These are phyloP conservation scores for Zaprionus lineosus DNA, from an alignment of 2,888 invertebrate species.

Conservation along the genomic window DNA sequence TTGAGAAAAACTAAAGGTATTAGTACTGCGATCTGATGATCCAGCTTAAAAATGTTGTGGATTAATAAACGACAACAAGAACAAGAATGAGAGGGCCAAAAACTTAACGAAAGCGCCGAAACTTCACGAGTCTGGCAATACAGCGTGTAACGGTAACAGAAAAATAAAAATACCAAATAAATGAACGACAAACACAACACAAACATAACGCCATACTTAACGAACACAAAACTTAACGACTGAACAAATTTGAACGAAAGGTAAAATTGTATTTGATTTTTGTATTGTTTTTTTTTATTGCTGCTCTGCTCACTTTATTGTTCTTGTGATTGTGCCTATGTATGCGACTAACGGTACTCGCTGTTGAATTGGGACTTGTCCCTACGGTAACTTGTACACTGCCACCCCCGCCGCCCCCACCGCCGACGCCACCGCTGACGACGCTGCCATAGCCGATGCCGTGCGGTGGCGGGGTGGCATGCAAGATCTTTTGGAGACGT, in stretches of 20 bases:
- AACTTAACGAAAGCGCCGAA: too few species aligned
- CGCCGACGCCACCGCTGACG: slow-evolving; percentile 46
- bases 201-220: slow-evolving; percentile 8
- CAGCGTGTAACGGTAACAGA: slow-evolving; percentile 16
- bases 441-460: slow-evolving; percentile 68
- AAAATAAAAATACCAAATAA: neutral
- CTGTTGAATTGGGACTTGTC: slow-evolving; percentile 81
- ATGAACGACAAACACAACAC: slow-evolving; percentile 5
- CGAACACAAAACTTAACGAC: slow-evolving; percentile 22
- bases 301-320: slow-evolving; percentile 82
- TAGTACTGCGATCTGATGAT: too few species aligned
- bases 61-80: slow-evolving; percentile 5
- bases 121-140: too few species aligned
- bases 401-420: slow-evolving; percentile 77
- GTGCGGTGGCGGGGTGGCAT: slow-evolving; percentile 84
- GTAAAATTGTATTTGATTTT: slow-evolving; percentile 20
- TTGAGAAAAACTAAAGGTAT: too few species aligned
- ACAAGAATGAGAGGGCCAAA: neutral
- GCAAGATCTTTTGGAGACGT: slow-evolving; percentile 91
- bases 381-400: slow-evolving; percentile 82
- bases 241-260: slow-evolving; percentile 7
- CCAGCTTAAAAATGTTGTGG: too few species aligned
- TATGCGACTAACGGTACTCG: slow-evolving; percentile 82
- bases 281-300: slow-evolving; percentile 35
- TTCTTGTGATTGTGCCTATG: slow-evolving; percentile 81